Evolutionary conservation across 2,888 invertebrate genomes (phyloP).

Genomic region (Caenorhabditis panamensis): DNA sequence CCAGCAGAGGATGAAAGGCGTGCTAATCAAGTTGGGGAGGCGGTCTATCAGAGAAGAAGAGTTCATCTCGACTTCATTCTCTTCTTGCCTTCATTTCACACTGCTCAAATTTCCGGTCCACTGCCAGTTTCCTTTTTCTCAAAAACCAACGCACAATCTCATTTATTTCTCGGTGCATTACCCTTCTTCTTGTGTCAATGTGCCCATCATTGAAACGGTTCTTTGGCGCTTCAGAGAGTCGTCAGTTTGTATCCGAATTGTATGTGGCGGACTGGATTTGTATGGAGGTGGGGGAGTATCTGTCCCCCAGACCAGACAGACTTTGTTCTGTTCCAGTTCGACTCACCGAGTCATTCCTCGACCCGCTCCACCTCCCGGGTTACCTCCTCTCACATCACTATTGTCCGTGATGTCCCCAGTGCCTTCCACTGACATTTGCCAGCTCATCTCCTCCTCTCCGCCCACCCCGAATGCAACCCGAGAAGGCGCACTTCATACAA

Average conservation of each 20-base stretch:
- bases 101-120: conserved; percentile 39
- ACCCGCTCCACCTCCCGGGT: neutral
- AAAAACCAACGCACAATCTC: conserved; percentile 1
- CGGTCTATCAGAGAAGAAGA: conserved; percentile 2
- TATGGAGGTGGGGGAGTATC: too few relatives aligned
- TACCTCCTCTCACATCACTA: neutral
- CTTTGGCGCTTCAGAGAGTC: conserved; percentile 6
- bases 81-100: neutral
- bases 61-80: conserved; percentile 17
- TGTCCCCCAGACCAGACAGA: too few relatives aligned
- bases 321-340: too few relatives aligned
- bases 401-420: neutral
- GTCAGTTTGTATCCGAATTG: conserved; percentile 12
- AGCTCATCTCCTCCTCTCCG: conserved; percentile 36
- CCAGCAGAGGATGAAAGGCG: conserved; percentile 27
- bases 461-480: conserved; percentile 46
- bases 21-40: conserved; percentile 30
- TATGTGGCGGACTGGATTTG: neutral
- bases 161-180: conserved; percentile 1
- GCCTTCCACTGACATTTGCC: conserved; percentile 34
- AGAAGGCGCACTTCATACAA: conserved; percentile 31
- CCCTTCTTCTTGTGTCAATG: neutral
- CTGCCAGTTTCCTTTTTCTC: conserved; percentile 18
- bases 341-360: neutral
- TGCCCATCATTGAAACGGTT: conserved; percentile 9